Percentiles rank a stretch among this genome's conserved stretches.
phyloP scores from a whole-genome alignment of 2,888 invertebrate genomes.

The Torymus texanus region DNA sequence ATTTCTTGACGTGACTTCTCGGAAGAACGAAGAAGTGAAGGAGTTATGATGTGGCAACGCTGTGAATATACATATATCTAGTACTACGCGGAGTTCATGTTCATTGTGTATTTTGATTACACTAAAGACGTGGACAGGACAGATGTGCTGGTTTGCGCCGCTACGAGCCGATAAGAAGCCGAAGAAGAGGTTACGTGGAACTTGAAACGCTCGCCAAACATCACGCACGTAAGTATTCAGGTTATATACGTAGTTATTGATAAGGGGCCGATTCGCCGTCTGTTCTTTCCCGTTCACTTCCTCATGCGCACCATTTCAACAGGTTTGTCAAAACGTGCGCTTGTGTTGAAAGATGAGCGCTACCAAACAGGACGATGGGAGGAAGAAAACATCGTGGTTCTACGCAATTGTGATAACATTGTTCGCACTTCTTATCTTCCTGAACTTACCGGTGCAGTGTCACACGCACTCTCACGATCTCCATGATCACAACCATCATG shows the following conservation, averaged over 20 bases:
- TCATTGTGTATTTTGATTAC: constrained; percentile 4
- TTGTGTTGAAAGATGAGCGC: constrained; percentile 47
- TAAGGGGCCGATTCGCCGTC: background rate
- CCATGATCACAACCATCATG: constrained; percentile 70
- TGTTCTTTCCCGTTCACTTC: constrained; percentile 6
- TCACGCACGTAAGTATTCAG: constrained; percentile 50
- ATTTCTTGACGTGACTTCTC: background rate
- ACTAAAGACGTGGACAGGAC: constrained; percentile 38
- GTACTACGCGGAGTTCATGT: background rate
- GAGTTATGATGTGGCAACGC: constrained; percentile 20
- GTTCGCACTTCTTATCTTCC: constrained; percentile 68
- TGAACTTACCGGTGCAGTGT: constrained; percentile 71
- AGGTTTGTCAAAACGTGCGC: constrained; percentile 35
- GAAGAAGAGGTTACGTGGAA: constrained; percentile 50
- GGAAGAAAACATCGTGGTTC: constrained; percentile 58
- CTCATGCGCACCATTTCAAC: constrained; percentile 28
- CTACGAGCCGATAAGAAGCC: constrained; percentile 36
- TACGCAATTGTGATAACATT: constrained; percentile 60
- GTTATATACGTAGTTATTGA: constrained; percentile 21
- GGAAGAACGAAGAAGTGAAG: background rate
- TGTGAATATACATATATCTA: background rate
- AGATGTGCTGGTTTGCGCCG: constrained; percentile 21
- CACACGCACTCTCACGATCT: constrained; percentile 66
- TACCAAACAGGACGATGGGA: constrained; percentile 24
- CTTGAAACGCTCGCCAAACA: constrained; percentile 31